These are phyloP conservation scores for Selene dorsalis DNA, from an alignment of 2,797 vertebrate species.

Conservation along the genomic window DNA sequence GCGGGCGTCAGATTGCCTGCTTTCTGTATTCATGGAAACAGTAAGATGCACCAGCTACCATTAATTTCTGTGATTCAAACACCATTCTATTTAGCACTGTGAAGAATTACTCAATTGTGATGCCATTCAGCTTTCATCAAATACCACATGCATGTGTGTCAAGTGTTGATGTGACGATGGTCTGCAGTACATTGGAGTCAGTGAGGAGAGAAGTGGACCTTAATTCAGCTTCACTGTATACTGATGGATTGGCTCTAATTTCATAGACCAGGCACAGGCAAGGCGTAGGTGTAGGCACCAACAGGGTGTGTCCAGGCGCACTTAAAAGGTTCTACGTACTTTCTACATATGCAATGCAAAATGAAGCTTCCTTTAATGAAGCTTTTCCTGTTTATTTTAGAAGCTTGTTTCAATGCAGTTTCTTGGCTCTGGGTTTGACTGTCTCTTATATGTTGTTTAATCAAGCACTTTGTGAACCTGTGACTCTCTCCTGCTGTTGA, in stretches of 20 bases:
- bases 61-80: constrained; percentile 33
- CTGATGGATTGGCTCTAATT: no score
- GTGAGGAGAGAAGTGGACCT: not conserved
- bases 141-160: not conserved
- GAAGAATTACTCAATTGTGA: not conserved
- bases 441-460: no score
- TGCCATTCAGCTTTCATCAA: constrained; percentile 5
- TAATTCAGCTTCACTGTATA: no score
- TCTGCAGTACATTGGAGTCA: not conserved
- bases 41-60: not conserved
- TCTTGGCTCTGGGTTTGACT: no score
- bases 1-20: not conserved
- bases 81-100: not conserved
- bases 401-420: not conserved
- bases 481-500: no score
- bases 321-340: not conserved
- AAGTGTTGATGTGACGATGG: not conserved
- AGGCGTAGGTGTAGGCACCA: no score
- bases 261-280: no score
- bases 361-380: no score
- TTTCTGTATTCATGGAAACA: constrained; percentile 51
- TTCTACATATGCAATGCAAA: not conserved
- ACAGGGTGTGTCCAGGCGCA: no score
- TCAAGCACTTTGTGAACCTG: no score
- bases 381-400: no score